Conservation (phyloP, 2,888 invertebrate genomes). For the Sceliomorpha sp. region DNA sequence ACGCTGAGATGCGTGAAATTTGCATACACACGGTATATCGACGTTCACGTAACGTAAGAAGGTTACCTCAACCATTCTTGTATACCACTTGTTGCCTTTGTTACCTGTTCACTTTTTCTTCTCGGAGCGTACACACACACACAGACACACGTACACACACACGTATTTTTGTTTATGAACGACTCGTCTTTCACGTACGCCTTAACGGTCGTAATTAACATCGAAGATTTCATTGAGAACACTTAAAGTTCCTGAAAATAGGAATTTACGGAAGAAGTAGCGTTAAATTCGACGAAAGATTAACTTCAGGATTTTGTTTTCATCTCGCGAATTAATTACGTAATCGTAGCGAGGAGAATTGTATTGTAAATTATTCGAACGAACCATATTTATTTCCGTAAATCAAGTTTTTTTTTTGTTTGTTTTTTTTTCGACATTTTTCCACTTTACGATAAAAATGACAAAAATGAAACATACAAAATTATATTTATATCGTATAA, state of each 20-base stretch:
- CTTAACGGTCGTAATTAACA: constrained; percentile 37
- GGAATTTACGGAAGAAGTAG: too few relatives aligned
- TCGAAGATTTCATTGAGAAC: constrained; percentile 35
- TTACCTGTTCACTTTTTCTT: constrained; percentile 81
- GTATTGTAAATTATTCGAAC: too few relatives aligned
- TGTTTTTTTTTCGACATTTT: too few relatives aligned
- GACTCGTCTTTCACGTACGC: constrained; percentile 41
- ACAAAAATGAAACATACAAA: too few relatives aligned
- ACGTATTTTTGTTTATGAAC: constrained; percentile 44
- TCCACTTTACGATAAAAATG: too few relatives aligned
- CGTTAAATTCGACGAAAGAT: too few relatives aligned
- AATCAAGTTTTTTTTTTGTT: too few relatives aligned
- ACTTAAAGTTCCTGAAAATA: constrained; percentile 17
- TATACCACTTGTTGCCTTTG: constrained; percentile 85
- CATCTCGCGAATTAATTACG: too few relatives aligned
- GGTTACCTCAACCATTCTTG: constrained; percentile 41
- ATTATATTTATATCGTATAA: too few relatives aligned
- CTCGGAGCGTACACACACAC: constrained; percentile 25
- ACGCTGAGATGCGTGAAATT: constrained; percentile 30
- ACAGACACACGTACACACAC: constrained; percentile 20
- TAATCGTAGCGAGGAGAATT: too few relatives aligned
- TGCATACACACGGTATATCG: constrained; percentile 33
- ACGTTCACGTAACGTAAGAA: constrained; percentile 46
- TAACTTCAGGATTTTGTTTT: too few relatives aligned
- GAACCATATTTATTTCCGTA: too few relatives aligned